Conservation (phyloP, 53 echinoderm and acorn worm genomes). For the Antedon mediterranea region DNA sequence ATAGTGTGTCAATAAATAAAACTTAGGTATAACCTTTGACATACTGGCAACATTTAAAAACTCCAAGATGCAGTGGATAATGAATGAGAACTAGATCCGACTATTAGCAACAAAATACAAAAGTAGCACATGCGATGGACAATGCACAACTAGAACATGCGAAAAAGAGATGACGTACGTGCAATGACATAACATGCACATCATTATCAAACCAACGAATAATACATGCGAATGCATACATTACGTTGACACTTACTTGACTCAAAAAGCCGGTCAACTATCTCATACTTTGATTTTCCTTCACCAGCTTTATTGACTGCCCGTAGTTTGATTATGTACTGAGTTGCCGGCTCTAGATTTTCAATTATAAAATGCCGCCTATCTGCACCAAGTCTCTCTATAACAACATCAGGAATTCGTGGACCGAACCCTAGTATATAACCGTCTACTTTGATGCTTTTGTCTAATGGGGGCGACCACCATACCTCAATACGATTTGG, state of each 20-base stretch:
- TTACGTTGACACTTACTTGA: conserved; percentile 20
- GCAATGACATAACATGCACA: not conserved
- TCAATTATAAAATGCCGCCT: conserved; percentile 25
- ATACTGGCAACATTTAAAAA: too few species aligned
- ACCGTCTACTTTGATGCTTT: conserved; percentile 41
- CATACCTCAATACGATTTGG: conserved; percentile 42
- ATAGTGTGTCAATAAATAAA: too few species aligned
- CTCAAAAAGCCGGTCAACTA: conserved; percentile 29
- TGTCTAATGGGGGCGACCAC: conserved; percentile 47
- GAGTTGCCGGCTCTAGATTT: conserved; percentile 35
- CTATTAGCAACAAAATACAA: too few species aligned
- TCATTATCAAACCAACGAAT: not conserved
- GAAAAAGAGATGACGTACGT: not conserved
- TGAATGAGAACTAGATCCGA: too few species aligned
- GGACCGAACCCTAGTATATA: conserved; percentile 67
- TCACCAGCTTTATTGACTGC: conserved; percentile 77
- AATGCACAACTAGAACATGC: not conserved
- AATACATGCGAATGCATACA: not conserved
- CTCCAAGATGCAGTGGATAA: too few species aligned
- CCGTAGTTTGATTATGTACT: conserved; percentile 69
- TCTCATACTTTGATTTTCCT: conserved; percentile 41
- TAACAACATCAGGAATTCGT: conserved; percentile 28
- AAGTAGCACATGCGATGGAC: not conserved
- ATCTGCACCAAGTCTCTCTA: conserved; percentile 11
- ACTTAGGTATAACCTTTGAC: too few species aligned